These are phyloP conservation scores for Ganaspis brasiliensis DNA, from an alignment of 2,888 invertebrate species.

Conservation along the genomic window DNA sequence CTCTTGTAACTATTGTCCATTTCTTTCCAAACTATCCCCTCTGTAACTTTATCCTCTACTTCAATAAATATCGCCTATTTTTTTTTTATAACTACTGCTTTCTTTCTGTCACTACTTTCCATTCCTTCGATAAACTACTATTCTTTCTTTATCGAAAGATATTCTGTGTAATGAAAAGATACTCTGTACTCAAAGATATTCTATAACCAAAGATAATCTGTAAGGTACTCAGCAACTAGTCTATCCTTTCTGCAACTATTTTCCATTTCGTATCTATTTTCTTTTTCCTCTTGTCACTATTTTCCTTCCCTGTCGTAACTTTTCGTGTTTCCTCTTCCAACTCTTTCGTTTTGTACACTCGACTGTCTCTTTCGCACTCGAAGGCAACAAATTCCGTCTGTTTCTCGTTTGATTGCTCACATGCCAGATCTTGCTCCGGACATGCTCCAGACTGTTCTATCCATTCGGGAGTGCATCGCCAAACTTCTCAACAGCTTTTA, in stretches of 20 bases:
- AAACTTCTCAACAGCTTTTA: constrained; percentile 77
- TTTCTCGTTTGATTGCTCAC: constrained; percentile 15
- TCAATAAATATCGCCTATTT: too few relatives aligned
- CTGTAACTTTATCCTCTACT: constrained; percentile 21
- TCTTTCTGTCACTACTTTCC: too few relatives aligned
- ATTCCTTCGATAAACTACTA: too few relatives aligned
- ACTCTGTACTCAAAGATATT: too few relatives aligned
- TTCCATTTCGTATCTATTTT: not conserved
- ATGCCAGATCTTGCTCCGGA: constrained; percentile 51
- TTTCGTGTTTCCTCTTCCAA: constrained; percentile 38
- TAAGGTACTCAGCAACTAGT: too few relatives aligned
- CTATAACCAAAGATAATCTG: too few relatives aligned
- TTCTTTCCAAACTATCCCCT: constrained; percentile 32
- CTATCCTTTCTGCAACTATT: not conserved
- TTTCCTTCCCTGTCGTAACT: constrained; percentile 33
- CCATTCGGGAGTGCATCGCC: constrained; percentile 51
- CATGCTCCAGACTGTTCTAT: constrained; percentile 57
- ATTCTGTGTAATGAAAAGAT: too few relatives aligned
- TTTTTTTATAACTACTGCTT: too few relatives aligned
- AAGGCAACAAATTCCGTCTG: constrained; percentile 30
- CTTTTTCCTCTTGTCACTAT: not conserved
- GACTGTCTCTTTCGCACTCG: constrained; percentile 24
- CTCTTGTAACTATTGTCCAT: constrained; percentile 10
- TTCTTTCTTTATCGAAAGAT: too few relatives aligned
- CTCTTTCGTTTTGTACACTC: constrained; percentile 4